Conservation (phyloP, 2,888 invertebrate genomes). For the Tenodera sinensis region DNA sequence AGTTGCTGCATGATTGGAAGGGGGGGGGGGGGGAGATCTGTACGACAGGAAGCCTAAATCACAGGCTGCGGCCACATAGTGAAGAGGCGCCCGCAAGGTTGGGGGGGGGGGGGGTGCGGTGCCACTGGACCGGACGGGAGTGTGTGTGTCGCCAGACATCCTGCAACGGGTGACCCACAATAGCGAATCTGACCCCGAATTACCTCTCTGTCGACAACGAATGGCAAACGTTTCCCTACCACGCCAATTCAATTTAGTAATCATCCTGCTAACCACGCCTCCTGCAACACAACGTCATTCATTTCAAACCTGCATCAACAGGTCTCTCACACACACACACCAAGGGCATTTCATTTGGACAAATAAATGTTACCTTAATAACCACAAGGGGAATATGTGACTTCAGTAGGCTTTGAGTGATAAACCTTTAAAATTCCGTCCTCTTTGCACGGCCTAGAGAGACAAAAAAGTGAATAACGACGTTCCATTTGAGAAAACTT, state of each 20-base stretch:
- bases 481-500: no score
- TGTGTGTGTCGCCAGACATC: background rate
- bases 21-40: background rate
- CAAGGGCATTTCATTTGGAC: no score
- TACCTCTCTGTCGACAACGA: background rate
- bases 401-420: no score
- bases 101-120: background rate
- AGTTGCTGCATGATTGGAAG: background rate
- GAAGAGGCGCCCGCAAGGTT: background rate
- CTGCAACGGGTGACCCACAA: background rate
- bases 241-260: background rate
- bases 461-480: no score
- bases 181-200: background rate
- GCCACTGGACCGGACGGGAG: conserved; percentile 3
- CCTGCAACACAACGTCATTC: no score
- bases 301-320: no score
- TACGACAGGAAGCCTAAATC: conserved; percentile 23
- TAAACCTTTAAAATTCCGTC: no score
- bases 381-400: no score
- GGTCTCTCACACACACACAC: no score
- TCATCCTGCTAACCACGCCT: background rate
- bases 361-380: no score
- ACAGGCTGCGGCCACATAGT: conserved; percentile 1
- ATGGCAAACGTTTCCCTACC: background rate
- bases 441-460: no score